Conservation (phyloP, 2,888 invertebrate genomes). For the Drosophila cracens region DNA sequence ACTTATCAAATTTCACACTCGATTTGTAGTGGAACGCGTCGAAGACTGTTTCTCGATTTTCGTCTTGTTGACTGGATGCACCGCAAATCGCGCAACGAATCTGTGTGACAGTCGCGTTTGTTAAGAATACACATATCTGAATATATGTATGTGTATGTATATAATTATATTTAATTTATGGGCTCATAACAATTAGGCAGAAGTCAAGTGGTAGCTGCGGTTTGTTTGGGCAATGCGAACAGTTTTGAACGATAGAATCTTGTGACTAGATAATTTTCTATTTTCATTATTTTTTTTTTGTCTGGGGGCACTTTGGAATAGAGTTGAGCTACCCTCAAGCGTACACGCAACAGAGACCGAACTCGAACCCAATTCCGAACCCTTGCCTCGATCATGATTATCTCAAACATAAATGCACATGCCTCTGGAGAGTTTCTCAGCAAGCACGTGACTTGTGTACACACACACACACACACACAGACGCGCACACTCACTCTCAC, state of each 20-base stretch:
- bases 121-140: constrained; percentile 11
- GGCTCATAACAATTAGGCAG: constrained; percentile 46
- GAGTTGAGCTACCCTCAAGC: constrained; percentile 5
- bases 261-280: constrained; percentile 36
- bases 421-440: constrained; percentile 38
- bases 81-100: constrained; percentile 36
- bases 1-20: constrained; percentile 75
- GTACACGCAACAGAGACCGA: constrained; percentile 6
- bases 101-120: constrained; percentile 33
- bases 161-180: constrained; percentile 36
- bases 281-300: background rate
- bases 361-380: constrained; percentile 1
- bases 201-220: constrained; percentile 52
- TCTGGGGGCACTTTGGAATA: constrained; percentile 13
- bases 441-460: constrained; percentile 57
- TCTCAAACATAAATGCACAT: constrained; percentile 39
- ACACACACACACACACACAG: constrained; percentile 22
- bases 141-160: background rate
- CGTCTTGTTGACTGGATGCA: constrained; percentile 33
- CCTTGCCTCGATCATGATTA: constrained; percentile 41
- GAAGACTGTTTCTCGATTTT: constrained; percentile 29
- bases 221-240: constrained; percentile 1
- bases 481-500: constrained; percentile 1
- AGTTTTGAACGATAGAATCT: constrained; percentile 5
- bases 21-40: constrained; percentile 55